phyloP scores from a whole-genome alignment of 2,888 invertebrate genomes.

The Lagria hirta region DNA sequence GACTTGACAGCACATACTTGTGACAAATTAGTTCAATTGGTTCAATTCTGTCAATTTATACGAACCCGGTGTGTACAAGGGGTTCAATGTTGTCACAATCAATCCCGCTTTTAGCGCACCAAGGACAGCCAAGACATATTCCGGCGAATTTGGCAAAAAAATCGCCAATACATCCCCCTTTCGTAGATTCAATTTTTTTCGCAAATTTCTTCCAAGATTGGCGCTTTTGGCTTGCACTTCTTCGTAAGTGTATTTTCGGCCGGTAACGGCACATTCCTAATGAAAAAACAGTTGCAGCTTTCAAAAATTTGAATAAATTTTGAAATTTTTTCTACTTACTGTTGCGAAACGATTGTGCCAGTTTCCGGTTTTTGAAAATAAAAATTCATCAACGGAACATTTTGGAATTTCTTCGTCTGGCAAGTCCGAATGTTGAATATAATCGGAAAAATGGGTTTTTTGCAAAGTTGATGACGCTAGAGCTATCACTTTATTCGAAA shows the following conservation, averaged over 20 bases:
- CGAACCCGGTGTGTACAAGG: conserved; percentile 63
- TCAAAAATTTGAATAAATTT: not conserved
- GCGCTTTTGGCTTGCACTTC: conserved; percentile 64
- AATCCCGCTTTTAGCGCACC: conserved; percentile 72
- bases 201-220: conserved; percentile 59
- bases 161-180: conserved; percentile 70
- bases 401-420: conserved; percentile 59
- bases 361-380: conserved; percentile 58
- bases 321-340: conserved; percentile 60
- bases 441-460: too few relatives aligned
- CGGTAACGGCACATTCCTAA: conserved; percentile 73
- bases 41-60: too few relatives aligned
- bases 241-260: conserved; percentile 71
- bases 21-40: too few relatives aligned
- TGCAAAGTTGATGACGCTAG: too few relatives aligned
- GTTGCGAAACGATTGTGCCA: conserved; percentile 62
- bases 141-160: conserved; percentile 75
- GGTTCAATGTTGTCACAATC: conserved; percentile 72
- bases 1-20: too few relatives aligned
- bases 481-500: too few relatives aligned
- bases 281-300: not conserved
- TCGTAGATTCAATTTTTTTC: conserved; percentile 64
- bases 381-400: conserved; percentile 59
- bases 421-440: conserved; percentile 40
- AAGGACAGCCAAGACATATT: conserved; percentile 67